phyloP scores from a whole-genome alignment of 2,888 invertebrate genomes.

The Teleiodes luculella region DNA sequence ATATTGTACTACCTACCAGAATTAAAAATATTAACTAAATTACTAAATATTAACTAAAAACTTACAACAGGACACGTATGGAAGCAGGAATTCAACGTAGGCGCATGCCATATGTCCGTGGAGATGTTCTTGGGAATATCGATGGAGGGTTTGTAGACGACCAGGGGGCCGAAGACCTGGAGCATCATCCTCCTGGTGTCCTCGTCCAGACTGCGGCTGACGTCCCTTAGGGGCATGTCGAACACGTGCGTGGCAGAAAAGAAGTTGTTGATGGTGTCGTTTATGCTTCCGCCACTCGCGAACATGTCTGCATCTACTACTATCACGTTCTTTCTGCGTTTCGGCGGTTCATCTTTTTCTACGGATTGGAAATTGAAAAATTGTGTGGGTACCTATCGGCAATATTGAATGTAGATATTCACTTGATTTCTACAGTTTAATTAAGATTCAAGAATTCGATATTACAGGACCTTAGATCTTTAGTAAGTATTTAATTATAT shows the following conservation, averaged over 20 bases:
- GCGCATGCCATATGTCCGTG: slow-evolving; percentile 41
- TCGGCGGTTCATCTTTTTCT: not conserved
- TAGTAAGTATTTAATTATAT: no score
- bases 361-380: no score
- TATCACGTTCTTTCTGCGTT: slow-evolving; percentile 33
- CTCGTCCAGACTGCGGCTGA: slow-evolving; percentile 26
- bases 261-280: slow-evolving; percentile 53
- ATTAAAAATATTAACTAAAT: no score
- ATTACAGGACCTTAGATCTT: no score
- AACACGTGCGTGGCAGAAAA: slow-evolving; percentile 57
- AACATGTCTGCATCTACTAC: slow-evolving; percentile 45
- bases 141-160: slow-evolving; percentile 51
- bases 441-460: no score
- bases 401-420: no score
- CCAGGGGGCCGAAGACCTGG: slow-evolving; percentile 43
- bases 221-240: slow-evolving; percentile 47
- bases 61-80: slow-evolving; percentile 62
- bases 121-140: slow-evolving; percentile 43
- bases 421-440: no score
- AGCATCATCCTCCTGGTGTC: slow-evolving; percentile 42
- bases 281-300: slow-evolving; percentile 40
- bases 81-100: slow-evolving; percentile 52
- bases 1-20: no score
- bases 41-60: not conserved
- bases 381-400: no score